phyloP scores from a whole-genome alignment of 2,888 invertebrate species.

The Blomia tropicalis region DNA sequence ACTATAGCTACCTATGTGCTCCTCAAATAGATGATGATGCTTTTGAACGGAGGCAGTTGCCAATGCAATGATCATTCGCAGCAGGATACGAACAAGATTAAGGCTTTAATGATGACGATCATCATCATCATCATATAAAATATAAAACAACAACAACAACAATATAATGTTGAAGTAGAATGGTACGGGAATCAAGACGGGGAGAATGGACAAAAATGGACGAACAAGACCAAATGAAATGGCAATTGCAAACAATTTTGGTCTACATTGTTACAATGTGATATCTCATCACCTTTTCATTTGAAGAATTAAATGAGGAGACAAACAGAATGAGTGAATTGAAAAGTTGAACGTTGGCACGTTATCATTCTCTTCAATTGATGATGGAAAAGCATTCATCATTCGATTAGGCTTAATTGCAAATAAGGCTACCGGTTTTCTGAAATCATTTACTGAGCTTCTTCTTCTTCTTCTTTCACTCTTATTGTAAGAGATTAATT shows the following conservation, averaged over 20 bases:
- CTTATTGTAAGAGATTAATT: too few species aligned
- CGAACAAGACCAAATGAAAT: neutral
- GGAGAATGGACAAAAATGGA: too few species aligned
- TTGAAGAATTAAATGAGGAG: neutral
- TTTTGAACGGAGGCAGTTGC: too few species aligned
- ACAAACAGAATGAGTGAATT: neutral
- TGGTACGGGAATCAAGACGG: too few species aligned
- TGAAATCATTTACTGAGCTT: too few species aligned
- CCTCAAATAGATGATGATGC: too few species aligned
- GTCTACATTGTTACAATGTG: too few species aligned
- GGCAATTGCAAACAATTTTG: too few species aligned
- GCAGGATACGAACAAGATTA: neutral
- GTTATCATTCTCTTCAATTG: neutral
- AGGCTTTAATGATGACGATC: neutral
- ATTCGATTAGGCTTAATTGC: conserved; percentile 11
- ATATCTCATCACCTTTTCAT: neutral
- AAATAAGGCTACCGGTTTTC: neutral
- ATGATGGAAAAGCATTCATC: neutral
- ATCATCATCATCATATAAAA: neutral
- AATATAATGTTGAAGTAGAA: too few species aligned
- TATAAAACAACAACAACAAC: neutral
- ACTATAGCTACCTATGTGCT: too few species aligned
- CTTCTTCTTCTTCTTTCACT: neutral
- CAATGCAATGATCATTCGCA: neutral
- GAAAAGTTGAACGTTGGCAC: neutral